Evolutionary conservation across 2,797 vertebrate species (phyloP), one percentile per base, ranked within the genome.

Genomic region (Chelmon rostratus): DNA sequence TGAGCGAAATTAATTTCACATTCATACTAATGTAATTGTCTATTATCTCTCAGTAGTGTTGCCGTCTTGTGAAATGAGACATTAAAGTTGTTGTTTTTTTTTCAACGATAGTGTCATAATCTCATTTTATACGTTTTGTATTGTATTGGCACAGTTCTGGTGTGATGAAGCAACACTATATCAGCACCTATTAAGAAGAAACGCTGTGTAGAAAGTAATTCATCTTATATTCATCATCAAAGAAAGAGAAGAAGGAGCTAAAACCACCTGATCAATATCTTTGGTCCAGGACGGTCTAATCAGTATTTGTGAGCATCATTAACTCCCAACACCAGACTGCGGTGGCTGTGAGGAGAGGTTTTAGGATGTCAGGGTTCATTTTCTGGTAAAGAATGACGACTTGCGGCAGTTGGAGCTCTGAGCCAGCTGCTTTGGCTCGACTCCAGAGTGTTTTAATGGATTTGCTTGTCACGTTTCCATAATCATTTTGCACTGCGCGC

Each of bases 1-100:
- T 2, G 13, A 64, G 23, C 52, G 68, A 8, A 62, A 37, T 25
- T 6, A 0, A 19, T 58, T 53, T 50, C 33, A 38, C 21, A 38
- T 67, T 42, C 6, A 15, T 50, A 16, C 11, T 21, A 59, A 21
- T 70, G 1, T 40, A 28, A 38, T 38, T 52, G 9, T 82, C 8
- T 61, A 0, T 65, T 13, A 31, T 80, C 35, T 78, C 35, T 71
- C 21, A 12, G 33, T 23, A 1, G 33, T 82, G 6, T 70, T 69
- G 1, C 19, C 6, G 6, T 71, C 31, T 42, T 68, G 58, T 76
- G 35, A 70, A 81, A 71, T 8, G 6, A 47, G 28, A 11, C 25
- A 92, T 82, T 83, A 91, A 91, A 89, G 72, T 46, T 49, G 8
- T 15, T 86, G 28, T 86, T 68, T 85, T 86, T 28, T 86, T 68